Base-by-base conservation (phyloP, 2,888 invertebrate genomes). In the Ormia ochracea region DNA sequence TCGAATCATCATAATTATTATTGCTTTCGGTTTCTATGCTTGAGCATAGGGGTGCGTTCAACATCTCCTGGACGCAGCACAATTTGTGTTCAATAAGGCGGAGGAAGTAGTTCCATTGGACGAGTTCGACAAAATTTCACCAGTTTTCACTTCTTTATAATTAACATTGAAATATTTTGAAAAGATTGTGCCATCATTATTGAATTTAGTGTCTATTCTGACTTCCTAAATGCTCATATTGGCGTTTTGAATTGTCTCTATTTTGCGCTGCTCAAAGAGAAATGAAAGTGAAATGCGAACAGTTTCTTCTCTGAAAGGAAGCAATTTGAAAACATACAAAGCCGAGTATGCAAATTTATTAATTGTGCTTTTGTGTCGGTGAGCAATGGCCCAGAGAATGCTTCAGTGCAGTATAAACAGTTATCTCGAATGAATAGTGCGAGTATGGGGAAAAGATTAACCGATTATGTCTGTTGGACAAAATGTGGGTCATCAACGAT, bases 401-500 rank as follows among this genome's bases (percentile, higher is more conserved):
- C 48, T 66, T 48, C 10, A 43, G 19, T 73, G 31, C 52, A 61
- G 52, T 68, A 45, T 58, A 48, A 58, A n/a, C 41, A 23, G 10
- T n/a, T 26, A 48, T n/a, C 2, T 23, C 6, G 10, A 41, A 28
- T 14, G 41, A 12, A 2, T 33, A 41, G 6, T 17, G 17, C 6
- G 41, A 48, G 23, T 56, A 68, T 50, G 43, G 66, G 66, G 56
- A 68, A 66, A 41, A 80, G 79, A 75, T 80, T 80, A 80, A 80
- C 79, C 79, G 79, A 80, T 80, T 80, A 80, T 76, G 48, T 66
- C 75, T 59, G 75, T 80, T 75, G 66, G 26, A 78, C 70, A 66
- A 56, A 66, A 80, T 72, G 75, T 80, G 72, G 79, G 79, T 80
- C 79, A 75, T 54, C 79, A 75, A 68, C 75, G 75, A 75, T 68